A percentile compares a stretch with the other conserved stretches of the same genome.
Conservation (phyloP, 2,113 vertebrate species). For the Paraplagusia blochii region DNA sequence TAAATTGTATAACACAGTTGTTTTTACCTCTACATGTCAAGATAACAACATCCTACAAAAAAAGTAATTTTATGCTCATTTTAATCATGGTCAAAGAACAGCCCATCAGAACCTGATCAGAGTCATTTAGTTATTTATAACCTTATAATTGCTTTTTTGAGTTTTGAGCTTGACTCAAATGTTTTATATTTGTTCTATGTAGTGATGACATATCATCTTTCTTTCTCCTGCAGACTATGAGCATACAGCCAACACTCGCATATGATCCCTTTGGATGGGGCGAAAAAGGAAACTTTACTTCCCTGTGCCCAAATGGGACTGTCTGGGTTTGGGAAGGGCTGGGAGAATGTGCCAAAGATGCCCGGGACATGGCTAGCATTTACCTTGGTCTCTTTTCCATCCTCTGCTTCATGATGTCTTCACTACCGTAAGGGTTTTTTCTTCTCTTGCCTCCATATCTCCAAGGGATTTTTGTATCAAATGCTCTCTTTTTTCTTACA, state of each 20-base stretch:
- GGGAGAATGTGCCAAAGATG: conserved; percentile 83
- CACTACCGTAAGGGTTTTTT: conserved; percentile 85
- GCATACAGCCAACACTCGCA: conserved; percentile 36
- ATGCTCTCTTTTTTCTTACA: not conserved
- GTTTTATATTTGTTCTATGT: too few relatives aligned
- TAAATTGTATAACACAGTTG: too few relatives aligned
- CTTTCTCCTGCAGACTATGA: conserved; percentile 46
- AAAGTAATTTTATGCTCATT: too few relatives aligned
- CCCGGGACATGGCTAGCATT: conserved; percentile 84
- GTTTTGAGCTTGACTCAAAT: too few relatives aligned
- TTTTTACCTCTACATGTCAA: too few relatives aligned
- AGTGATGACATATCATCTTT: not conserved
- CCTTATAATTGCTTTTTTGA: too few relatives aligned
- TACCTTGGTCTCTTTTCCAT: conserved; percentile 87
- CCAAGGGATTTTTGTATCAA: not conserved
- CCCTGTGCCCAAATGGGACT: conserved; percentile 84
- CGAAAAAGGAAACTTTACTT: conserved; percentile 70
- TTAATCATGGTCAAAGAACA: too few relatives aligned
- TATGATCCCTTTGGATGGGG: conserved; percentile 11
- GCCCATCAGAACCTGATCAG: too few relatives aligned
- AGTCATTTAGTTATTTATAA: too few relatives aligned
- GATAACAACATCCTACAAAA: too few relatives aligned
- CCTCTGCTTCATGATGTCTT: conserved; percentile 83
- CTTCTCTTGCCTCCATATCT: not conserved
- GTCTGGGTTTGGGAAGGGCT: conserved; percentile 83